Base-by-base conservation (phyloP, 2,888 invertebrate species). In the Lutraria lutraria region DNA sequence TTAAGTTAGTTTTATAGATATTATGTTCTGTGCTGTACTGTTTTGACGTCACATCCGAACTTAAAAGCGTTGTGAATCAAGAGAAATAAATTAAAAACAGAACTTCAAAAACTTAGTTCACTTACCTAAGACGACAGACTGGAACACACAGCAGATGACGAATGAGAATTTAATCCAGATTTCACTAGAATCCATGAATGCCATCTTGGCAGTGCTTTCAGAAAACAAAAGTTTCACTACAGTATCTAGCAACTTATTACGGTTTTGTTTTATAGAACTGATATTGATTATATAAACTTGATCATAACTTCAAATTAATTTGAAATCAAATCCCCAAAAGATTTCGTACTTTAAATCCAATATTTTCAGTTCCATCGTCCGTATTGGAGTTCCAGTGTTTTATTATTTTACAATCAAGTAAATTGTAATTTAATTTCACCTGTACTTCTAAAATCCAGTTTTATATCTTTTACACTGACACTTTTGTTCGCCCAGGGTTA, bases 91-190 rank as follows among this genome's bases (percentile, higher is more conserved):
- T n/a, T n/a, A 8, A 43, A 43, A 43, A 60, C n/a, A 60, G 19
- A 56, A 60, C 60, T 21, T 60, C 60, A 21, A 60, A 60, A 19
- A 60, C 8, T 15, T 60, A 0, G 0, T 15, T 72, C 31, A 76
- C 76, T 76, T 16, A 76, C 76, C 76, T 29, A 76, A 31, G 0
- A 76, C 76, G 31, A 76, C 29, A 76, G 31, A 76, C 25, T 76
- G 76, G 6, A 76, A 76, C 31, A 76, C 29, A 76, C 76, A 34
- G 76, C 76, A 76, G 15, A 76, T 31, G 34, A 76, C 76, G 15
- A 76, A 76, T 31, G 76, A 76, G 31, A 31, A 76, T 6, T 76
- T 76, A 76, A 76, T 76, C 76, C 76, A 76, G 31, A 76, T 76
- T 19, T 31, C 25, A 6, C 31, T 31, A 31, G 34, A 76, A 34